These are phyloP conservation scores for Ophioninae sp. DNA, from an alignment of 2,888 invertebrate species.

Conservation along the genomic window DNA sequence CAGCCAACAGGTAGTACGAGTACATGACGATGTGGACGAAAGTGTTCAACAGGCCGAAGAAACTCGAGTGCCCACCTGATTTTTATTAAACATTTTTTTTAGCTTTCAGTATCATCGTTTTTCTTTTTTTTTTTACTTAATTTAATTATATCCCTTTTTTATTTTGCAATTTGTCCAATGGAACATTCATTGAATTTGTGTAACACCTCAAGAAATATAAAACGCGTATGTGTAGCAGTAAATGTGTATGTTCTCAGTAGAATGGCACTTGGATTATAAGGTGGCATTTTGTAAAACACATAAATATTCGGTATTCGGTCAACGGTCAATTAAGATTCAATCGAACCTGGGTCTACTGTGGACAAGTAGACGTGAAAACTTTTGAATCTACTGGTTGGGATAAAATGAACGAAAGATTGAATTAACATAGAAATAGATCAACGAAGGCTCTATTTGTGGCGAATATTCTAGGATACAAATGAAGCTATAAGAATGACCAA, in stretches of 20 bases:
- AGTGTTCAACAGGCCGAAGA: constrained; percentile 96
- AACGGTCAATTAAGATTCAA: too few species aligned
- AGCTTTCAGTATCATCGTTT: neutral
- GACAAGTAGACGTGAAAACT: neutral
- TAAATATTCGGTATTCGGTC: too few species aligned
- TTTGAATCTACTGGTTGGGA: neutral
- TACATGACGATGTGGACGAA: constrained; percentile 99
- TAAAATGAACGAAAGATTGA: neutral
- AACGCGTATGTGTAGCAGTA: too few species aligned
- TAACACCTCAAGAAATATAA: too few species aligned
- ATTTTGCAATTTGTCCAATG: too few species aligned
- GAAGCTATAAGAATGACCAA: neutral
- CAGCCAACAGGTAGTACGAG: constrained; percentile 94
- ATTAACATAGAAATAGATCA: neutral
- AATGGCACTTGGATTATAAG: too few species aligned
- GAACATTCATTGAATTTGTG: too few species aligned
- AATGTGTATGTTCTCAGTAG: too few species aligned
- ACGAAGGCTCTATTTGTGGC: neutral
- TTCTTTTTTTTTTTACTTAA: too few species aligned
- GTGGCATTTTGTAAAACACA: too few species aligned
- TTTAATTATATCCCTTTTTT: too few species aligned
- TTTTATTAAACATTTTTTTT: too few species aligned
- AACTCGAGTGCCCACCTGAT: constrained; percentile 95
- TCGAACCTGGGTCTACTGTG: neutral
- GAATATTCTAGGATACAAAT: neutral